Conservation (phyloP, 2,888 invertebrate species). For the Lycocerus yunnanus region DNA sequence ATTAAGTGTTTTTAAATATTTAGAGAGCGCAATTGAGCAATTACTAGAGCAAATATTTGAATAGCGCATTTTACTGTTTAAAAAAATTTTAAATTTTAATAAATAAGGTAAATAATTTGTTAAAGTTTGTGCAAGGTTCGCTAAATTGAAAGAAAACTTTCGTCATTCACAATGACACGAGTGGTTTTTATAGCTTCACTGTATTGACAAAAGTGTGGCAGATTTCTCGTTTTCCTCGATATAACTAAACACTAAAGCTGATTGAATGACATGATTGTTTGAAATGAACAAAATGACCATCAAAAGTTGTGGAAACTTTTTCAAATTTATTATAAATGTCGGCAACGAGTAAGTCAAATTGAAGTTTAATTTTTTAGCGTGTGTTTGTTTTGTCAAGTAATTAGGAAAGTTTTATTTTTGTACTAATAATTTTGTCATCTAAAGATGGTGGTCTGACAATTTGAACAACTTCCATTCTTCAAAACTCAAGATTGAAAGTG, state of each 20-base stretch:
- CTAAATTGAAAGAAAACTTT: slow-evolving; percentile 59
- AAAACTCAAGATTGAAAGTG: slow-evolving; percentile 8
- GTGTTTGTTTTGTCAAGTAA: neutral
- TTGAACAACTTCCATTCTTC: slow-evolving; percentile 8
- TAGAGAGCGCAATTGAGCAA: neutral
- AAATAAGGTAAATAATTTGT: neutral
- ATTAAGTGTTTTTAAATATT: slow-evolving; percentile 5
- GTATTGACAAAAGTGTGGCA: slow-evolving; percentile 62
- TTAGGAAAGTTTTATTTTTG: neutral
- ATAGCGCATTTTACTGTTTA: neutral
- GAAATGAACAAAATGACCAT: slow-evolving; percentile 43
- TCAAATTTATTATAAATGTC: neutral
- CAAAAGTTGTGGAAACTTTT: neutral
- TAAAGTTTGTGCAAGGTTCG: slow-evolving; percentile 39
- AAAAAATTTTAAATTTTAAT: neutral
- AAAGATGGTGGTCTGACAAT: slow-evolving; percentile 9
- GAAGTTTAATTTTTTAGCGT: neutral
- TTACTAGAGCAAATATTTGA: neutral
- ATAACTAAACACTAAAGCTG: slow-evolving; percentile 55
- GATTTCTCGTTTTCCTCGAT: slow-evolving; percentile 55
- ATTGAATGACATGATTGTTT: slow-evolving; percentile 59
- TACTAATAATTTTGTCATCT: slow-evolving; percentile 10
- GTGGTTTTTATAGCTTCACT: slow-evolving; percentile 62
- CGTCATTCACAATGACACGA: slow-evolving; percentile 64
- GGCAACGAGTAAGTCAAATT: neutral